Base-by-base conservation (phyloP, 2,888 invertebrate genomes). In the Thyatira batis region DNA sequence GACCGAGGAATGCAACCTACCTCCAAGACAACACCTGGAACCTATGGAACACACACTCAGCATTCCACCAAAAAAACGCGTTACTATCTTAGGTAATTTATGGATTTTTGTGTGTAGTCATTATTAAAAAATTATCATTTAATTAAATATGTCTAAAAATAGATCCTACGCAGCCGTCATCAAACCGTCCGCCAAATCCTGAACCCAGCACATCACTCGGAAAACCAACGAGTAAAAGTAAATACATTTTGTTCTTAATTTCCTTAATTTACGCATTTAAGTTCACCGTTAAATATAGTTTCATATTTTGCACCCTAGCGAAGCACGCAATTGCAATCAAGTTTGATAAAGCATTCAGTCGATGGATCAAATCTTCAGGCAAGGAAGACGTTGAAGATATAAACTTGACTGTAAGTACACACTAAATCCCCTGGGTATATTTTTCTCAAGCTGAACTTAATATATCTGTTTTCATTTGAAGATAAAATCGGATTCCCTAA, bases 321-420 rank as follows among this genome's bases (percentile, higher is more conserved):
- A 81, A 73, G 50, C 71, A 77, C 39, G 71, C 78, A 61, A 62
- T 73, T 27, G 76, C 76, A 10, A 76, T 86, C n/a, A 77, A 76
- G 50, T 87, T 94, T 61, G 80, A 86, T 50, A 78, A 89, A 48
- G 92, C 92, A 3, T 85, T 77, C 28, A 93, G 93, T 51, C 89
- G 85, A 61, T 94, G 94, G 94, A 76, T 86, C 2, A 78, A 79
- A 58, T 87, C 91, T 3, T 72, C 84, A 1, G 77, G 72, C 2
- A 84, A 84, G 28, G 81, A 92, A 53, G 92, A 93, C 8, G 86
- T 94, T 1, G 67, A 76, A 48, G 71, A 93, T 57, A 76, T 94
- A 21, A 87, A 84, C 57, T 69, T 94, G 9, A 71, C 80, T 30
- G 88, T 93, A 54, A 78, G 80, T n/a, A 8, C n/a, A 17, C 6